phyloP scores from a whole-genome alignment of 2,888 invertebrate species.

The Lithodes maja region DNA sequence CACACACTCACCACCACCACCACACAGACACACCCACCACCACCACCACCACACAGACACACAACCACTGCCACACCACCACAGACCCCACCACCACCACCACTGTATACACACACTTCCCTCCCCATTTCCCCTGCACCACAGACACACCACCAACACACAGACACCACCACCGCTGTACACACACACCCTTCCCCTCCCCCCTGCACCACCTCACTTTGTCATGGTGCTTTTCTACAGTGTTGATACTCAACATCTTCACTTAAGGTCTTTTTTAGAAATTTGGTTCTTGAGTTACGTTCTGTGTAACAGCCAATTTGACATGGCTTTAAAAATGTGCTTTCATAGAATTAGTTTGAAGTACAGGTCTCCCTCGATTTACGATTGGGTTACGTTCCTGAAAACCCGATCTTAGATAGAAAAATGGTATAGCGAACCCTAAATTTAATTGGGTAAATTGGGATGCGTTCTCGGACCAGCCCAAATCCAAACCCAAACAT shows the following conservation, averaged over 20 bases:
- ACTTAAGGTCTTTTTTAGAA: neutral
- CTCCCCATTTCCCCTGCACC: too few species aligned
- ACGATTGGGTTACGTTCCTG: too few species aligned
- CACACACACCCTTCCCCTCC: slow-evolving; percentile 12
- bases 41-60: too few species aligned
- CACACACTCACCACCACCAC: too few species aligned
- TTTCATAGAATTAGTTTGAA: slow-evolving; percentile 53
- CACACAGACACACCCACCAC: too few species aligned
- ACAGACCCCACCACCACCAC: neutral
- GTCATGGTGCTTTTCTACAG: slow-evolving; percentile 11
- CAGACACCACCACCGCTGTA: neutral
- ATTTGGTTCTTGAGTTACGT: neutral
- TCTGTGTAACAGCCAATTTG: slow-evolving; percentile 10
- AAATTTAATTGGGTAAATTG: too few species aligned
- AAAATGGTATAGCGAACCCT: too few species aligned
- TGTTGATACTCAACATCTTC: slow-evolving; percentile 11
- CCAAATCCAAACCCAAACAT: too few species aligned
- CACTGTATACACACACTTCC: neutral
- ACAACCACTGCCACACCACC: neutral
- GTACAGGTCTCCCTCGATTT: neutral
- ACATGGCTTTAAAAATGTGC: slow-evolving; percentile 52
- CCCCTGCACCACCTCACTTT: neutral
- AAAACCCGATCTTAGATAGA: too few species aligned
- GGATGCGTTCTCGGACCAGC: too few species aligned
- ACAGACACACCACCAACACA: neutral